phyloP scores from a whole-genome alignment of 1,140 invertebrate species.

The Elymnias hypermnestra region DNA sequence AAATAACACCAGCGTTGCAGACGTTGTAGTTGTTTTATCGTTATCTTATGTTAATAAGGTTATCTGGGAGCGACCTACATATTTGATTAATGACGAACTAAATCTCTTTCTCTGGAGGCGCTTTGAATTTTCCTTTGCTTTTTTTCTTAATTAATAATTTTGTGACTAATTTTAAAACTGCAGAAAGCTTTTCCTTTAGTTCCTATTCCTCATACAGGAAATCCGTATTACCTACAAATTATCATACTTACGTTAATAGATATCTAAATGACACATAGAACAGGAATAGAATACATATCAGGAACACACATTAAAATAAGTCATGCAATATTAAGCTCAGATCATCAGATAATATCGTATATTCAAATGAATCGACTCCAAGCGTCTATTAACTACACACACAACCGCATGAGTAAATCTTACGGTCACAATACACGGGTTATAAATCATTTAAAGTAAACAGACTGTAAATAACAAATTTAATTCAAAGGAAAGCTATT shows the following conservation, averaged over 20 bases:
- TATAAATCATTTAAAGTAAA: no score
- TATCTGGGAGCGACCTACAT: conserved; percentile 29
- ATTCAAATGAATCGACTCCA: not conserved
- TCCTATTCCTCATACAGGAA: no score
- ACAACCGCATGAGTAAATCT: not conserved
- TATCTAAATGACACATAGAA: no score
- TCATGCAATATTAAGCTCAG: conserved; percentile 2
- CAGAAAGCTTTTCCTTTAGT: no score
- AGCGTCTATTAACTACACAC: not conserved
- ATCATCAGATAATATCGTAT: conserved; percentile 1
- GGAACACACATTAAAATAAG: not conserved
- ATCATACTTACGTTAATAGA: no score
- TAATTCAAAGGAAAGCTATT: no score
- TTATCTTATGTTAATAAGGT: conserved; percentile 36
- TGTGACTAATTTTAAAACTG: not conserved
- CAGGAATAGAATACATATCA: not conserved
- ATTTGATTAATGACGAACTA: conserved; percentile 21
- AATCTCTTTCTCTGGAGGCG: not conserved
- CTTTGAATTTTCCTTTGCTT: not conserved
- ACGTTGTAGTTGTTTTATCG: conserved; percentile 15
- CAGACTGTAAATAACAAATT: no score
- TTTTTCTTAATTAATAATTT: not conserved
- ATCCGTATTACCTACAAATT: not conserved
- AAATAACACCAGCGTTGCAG: conserved; percentile 10
- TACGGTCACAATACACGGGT: not conserved